Base-by-base conservation (phyloP, 2,888 invertebrate genomes). In the Chloromyia formosa region DNA sequence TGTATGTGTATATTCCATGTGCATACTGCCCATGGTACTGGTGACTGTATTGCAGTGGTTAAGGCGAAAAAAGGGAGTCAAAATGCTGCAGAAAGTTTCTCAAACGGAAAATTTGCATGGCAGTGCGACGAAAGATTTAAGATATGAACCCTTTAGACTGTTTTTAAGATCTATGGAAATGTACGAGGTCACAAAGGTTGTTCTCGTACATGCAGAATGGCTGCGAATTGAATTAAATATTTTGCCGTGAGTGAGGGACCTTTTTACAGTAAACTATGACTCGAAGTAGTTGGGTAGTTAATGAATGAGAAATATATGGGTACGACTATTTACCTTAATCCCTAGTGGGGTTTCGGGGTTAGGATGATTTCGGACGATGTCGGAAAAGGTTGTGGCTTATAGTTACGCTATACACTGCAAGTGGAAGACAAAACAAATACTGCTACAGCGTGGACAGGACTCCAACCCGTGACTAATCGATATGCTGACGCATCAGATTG, bases 21-120 rank as follows among this genome's bases (percentile, higher is more conserved):
- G 69, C 18, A 14, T 71, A 45, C 16, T 45, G 61, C 27, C 71
- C 71, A 74, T 64, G 35, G 27, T 23, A 49, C 58, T 66, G n/a
- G 58, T 66, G n/a, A 53, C 69, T 23, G 3, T 61, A 62, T 61
- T 71, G 35, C 69, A 71, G 75, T 58, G 49, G 71, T 56, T 23
- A 35, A 20, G 54, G 35, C 60, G 53, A 62, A 60, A 72, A 75
- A 75, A 49, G 22, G 22, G 7, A 35, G 2, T 35, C 58, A 71
- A 76, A 71, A 64, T 49, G 14, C 64, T 56, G 45, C 20, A 56
- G 23, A 45, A 68, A 56, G 58, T 49, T 76, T 74, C 64, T 71
- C 76, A 74, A 74, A 71, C 72, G 71, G 74, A 74, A 74, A 74
- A 74, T 76, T 76, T 76, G 76, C 76, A 74, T 76, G 66, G 61